phyloP scores from a whole-genome alignment of 35 echinoderm and acorn worm species.

The Stichopus chloronotus region DNA sequence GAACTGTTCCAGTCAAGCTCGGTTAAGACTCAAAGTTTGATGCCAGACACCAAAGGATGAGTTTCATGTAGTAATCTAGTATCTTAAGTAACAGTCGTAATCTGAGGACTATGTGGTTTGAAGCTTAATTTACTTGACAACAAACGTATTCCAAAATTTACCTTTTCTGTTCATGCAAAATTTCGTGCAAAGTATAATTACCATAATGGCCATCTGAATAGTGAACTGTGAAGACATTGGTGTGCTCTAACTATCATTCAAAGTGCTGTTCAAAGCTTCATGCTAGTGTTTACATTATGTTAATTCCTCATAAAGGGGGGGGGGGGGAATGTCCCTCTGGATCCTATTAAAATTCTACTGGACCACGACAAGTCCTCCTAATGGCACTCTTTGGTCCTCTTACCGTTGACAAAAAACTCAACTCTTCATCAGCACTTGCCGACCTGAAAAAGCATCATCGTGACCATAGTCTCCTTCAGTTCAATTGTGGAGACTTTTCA shows the following conservation, averaged over 20 bases:
- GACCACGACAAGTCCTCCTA: not conserved
- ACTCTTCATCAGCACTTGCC: not conserved
- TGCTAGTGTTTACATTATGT: not conserved
- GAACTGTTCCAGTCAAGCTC: not conserved
- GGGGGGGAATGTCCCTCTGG: not conserved
- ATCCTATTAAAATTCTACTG: not conserved
- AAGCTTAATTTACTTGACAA: not conserved
- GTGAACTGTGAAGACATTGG: conserved; percentile 24
- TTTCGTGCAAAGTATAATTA: conserved; percentile 10
- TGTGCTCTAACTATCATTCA: conserved; percentile 12
- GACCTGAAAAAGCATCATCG: too few species aligned
- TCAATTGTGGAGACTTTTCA: too few species aligned
- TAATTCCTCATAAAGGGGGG: not conserved
- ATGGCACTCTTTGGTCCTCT: not conserved
- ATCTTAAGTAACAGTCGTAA: not conserved
- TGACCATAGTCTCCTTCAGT: too few species aligned
- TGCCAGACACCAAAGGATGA: not conserved
- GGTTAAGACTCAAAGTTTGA: not conserved
- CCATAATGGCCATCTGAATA: not conserved
- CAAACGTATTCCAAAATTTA: not conserved
- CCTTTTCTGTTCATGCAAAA: conserved; percentile 14
- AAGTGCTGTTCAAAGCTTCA: conserved; percentile 10
- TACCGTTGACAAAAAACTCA: not conserved
- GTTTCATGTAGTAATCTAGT: not conserved
- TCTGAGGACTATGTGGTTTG: not conserved